Evolutionary conservation across 1,140 invertebrate genomes (phyloP), one percentile per base, ranked within the genome.

Genomic region (Cydia fagiglandana): DNA sequence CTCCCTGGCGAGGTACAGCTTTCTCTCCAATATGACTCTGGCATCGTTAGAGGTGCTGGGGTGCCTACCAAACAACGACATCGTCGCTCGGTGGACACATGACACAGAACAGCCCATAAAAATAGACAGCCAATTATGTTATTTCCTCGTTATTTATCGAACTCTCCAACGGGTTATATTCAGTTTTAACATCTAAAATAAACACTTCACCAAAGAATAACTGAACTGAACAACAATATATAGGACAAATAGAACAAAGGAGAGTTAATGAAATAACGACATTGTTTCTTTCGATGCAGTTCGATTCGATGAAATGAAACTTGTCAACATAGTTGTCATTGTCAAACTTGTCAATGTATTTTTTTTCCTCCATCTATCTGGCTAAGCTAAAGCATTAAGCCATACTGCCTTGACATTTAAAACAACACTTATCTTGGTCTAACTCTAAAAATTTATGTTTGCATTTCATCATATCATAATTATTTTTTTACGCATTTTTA

Each of bases 1-100:
- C 90, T 97, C 96, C 85, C 95, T 94, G 24, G 96, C 96, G 94
- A 96, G 85, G 84, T 96, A 96, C 56, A 96, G 87, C 88, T 96
- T 96, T 83, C 95, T 94, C 81, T 96, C 95, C n/a, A 96, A 84
- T 79, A 94, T 94, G n/a, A 95, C 93, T 90, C 95, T 95, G 77
- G 94, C 94, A 78, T 96, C 94, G 75, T 79, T 81, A 7, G 81
- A 77, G 76, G 81, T 83, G 34, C 84, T 81, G 45, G 81, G 81
- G 73, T 85, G 78, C 78, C 81, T 88, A 45, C 88, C 84, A 82
- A 93, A 89, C 73, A 92, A 86, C 79, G 86, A 89, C 90, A 93
- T 93, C 73, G 85, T 90, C 75, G 82, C 83, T 79, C 81, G 85
- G 76, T 90, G 84, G 24, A 89, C 82, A 61, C 86, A 87, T 20